Evolutionary conservation across 1,140 invertebrate species (phyloP), one percentile per base, ranked within the genome.

Genomic region (Macrocentrus cingulum): DNA sequence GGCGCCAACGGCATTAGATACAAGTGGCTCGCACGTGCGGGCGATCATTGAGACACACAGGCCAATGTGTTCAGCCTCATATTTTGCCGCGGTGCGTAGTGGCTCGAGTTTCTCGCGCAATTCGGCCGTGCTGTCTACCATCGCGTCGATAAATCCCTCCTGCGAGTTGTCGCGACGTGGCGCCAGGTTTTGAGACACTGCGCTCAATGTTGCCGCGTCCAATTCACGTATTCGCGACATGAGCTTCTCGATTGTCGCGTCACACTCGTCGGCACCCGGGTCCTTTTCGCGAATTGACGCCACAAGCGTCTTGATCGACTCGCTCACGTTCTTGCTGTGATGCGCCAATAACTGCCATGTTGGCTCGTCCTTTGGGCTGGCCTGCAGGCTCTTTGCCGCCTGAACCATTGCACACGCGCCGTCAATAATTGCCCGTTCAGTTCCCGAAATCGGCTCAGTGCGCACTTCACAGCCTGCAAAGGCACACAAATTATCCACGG

Each of bases 261-360:
- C 91, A 75, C 96, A 97, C 77, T 99, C 95, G 3, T 89, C 88
- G 71, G 97, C 94, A 0, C 97, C 97, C 0, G 97, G 96, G 0
- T 95, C 95, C 71, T 93, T 94, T 66, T 98, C 95, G 34, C 94
- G 89, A 58, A 98, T 96, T 34, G 92, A 91, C 20, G 92, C 87
- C 0, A 97, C 94, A 1, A 99, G 82, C 9, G 88, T 86, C 76
- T 98, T 99, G 63, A 99, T 98, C 0, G 94, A 93, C 71, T 99
- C 95, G 11, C 94, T 97, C 0, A 99, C 94, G 64, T 87, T 90
- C 75, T 95, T 97, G 66, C 94, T 97, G 75, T 97, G 92, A 66
- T 87, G 89, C 0, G 96, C 95, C 48, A 99, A 84, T 36, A 90
- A 81, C 71, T 97, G 94, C 94, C 97, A 99, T 2, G 92, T 93